phyloP scores from a whole-genome alignment of 2,888 invertebrate species.

The Koerneria pararmatus region DNA sequence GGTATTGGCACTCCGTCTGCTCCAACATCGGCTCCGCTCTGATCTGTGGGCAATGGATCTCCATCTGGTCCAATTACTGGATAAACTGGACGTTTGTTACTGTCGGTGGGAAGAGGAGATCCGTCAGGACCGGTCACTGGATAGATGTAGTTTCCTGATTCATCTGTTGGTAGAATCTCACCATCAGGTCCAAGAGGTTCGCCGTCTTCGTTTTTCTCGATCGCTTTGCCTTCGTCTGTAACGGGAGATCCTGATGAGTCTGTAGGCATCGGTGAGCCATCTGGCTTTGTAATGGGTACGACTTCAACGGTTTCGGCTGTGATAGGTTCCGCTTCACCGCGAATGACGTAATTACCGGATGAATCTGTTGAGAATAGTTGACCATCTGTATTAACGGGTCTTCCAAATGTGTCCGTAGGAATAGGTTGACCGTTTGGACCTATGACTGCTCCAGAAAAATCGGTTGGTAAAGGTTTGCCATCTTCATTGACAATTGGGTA shows the following conservation, averaged over 20 bases:
- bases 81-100: conserved; percentile 34
- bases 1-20: conserved; percentile 29
- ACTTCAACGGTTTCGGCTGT: conserved; percentile 17
- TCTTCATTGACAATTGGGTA: conserved; percentile 28
- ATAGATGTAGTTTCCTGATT: conserved; percentile 27
- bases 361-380: conserved; percentile 8
- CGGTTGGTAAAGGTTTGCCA: conserved; percentile 25
- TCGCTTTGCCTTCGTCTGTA: conserved; percentile 12
- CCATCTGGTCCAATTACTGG: conserved; percentile 35
- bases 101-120: conserved; percentile 30
- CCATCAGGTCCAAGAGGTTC: conserved; percentile 31
- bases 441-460: conserved; percentile 23
- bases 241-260: conserved; percentile 30
- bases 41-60: conserved; percentile 26
- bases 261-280: conserved; percentile 26
- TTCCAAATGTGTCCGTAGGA: conserved; percentile 31
- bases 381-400: conserved; percentile 24
- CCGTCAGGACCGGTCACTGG: conserved; percentile 31
- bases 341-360: conserved; percentile 25
- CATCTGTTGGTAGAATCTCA: conserved; percentile 31
- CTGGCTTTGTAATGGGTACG: conserved; percentile 24
- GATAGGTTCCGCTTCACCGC: conserved; percentile 8
- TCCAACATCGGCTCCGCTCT: conserved; percentile 23
- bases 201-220: conserved; percentile 22
- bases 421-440: conserved; percentile 34